Percentiles rank a stretch among this genome's conserved stretches.
phyloP scores from a whole-genome alignment of 2,888 invertebrate species.

The Ornithoptera alexandrae region DNA sequence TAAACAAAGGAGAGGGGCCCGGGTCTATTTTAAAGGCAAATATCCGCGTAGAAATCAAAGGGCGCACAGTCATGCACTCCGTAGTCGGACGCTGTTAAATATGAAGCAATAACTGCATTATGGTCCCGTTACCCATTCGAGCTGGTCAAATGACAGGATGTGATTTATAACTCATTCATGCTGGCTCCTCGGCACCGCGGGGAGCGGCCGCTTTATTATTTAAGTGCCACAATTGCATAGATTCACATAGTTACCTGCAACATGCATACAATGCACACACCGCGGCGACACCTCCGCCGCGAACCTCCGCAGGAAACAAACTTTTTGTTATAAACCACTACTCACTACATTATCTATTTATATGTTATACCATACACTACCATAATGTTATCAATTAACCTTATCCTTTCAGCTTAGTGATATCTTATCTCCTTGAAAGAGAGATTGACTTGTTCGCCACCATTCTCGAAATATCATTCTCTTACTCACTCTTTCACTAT shows the following conservation, averaged over 20 bases:
- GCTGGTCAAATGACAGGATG: constrained; percentile 36
- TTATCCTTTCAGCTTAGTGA: neutral
- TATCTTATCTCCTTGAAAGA: no score
- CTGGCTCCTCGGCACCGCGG: constrained; percentile 30
- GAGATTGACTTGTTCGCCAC: no score
- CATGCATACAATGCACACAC: constrained; percentile 28
- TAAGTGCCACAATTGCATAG: constrained; percentile 31
- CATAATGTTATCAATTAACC: neutral
- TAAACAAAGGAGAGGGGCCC: constrained; percentile 1
- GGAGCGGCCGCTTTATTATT: constrained; percentile 30
- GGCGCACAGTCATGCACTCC: constrained; percentile 24
- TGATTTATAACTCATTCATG: constrained; percentile 47
- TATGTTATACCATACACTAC: neutral
- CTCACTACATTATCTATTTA: neutral
- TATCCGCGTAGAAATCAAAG: constrained; percentile 35
- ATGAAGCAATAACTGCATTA: constrained; percentile 33
- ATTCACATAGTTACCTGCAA: constrained; percentile 28
- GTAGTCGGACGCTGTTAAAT: constrained; percentile 28
- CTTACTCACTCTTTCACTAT: no score
- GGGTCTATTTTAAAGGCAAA: constrained; percentile 25
- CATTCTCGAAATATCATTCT: no score
- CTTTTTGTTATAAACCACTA: neutral
- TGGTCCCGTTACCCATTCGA: constrained; percentile 37
- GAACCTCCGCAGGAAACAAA: neutral
- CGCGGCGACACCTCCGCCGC: constrained; percentile 4